Base-by-base conservation (phyloP, 2,888 invertebrate species). In the Cetonia aurata region DNA sequence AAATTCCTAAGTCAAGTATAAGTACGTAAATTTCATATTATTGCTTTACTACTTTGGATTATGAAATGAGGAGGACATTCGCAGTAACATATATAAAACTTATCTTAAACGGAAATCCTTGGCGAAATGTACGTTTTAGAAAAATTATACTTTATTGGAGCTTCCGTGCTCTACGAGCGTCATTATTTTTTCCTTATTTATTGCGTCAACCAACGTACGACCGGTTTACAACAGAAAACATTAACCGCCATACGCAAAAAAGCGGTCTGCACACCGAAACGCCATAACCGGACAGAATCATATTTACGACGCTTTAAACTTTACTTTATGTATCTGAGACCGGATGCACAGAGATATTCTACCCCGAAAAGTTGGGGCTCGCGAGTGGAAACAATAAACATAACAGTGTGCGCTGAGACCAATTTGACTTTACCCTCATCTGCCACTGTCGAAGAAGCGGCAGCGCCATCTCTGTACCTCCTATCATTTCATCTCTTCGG, bases 301-400 rank as follows among this genome's bases (percentile, higher is more conserved):
- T 46, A 60, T 70, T 68, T 72, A 70, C 55, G 52, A 53, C 59
- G 62, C 68, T 68, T 65, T 68, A 70, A 72, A 70, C 70, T 70
- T 70, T 57, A 70, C 68, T 65, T 70, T 68, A 70, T 72, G 46
- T 31, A 25, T 25, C 44, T 25, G 44, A 60, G 33, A 46, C 46
- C 60, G 60, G 60, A 60, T 52, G 52, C 50, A 44, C 25, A 46
- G 25, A 60, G 44, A 60, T 31, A 60, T 46, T 60, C 31, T 17
- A 31, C 46, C 25, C 25, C 31, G 60, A 60, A 60, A 60, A 60
- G 46, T 60, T 46, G 44, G 25, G 60, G 41, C 33, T 60, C 44
- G 44, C 71, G 68, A 69, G 71, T 72, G 71, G 73, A 73, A 73
- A 75, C 75, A 73, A 75, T 75, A 75, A 75, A 75, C 73, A 75